Base-by-base conservation (phyloP, 1,140 invertebrate species). In the Cherax quadricarinatus region DNA sequence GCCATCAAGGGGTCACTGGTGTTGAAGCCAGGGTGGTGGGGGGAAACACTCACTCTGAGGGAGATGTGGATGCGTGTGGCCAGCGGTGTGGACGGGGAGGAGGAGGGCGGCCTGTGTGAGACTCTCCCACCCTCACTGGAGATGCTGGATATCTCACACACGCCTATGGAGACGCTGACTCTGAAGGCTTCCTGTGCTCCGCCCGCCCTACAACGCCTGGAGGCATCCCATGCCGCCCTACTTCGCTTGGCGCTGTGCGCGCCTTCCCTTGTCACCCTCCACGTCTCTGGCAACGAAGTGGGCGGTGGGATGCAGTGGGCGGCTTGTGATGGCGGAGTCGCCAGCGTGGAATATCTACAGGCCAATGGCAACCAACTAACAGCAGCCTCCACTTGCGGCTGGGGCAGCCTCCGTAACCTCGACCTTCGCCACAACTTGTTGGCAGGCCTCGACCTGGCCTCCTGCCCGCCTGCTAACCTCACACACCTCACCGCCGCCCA, bases 101-200 rank as follows among this genome's bases (percentile, higher is more conserved):
- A 41, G 30, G 60, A 4, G 16, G 51, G 51, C 1, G 78, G 78
- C 51, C 21, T 88, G n/a, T 88, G 73, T 48, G 14, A 88, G 0
- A 16, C 24, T 78, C 86, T 88, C 3, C 86, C 86, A 53, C 86
- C 86, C 21, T 66, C 86, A 12, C 57, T 88, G 18, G 53, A 80
- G 75, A 60, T 16, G 7, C n/a, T 88, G 53, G 86, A 88, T 30
- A 53, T 88, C 1, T 88, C 86, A 24, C n/a, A 88, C 16, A 81
- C 86, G 24, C 78, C 53, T 4, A 14, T 88, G 4, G 75, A 18
- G 3, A 21, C 51, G 5, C 10, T 88, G 7, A 4, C 48, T 21
- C 51, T 88, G 7, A 57, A 49, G 5, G 12, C 60, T 10, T 16
- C 12, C 0, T 80, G 86, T 18, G 49, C 24, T 51, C 86, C 86